A percentile compares a stretch with the other conserved stretches of the same genome.
These are phyloP conservation scores for Spilarctia lutea DNA, from an alignment of 2,888 invertebrate genomes.

Conservation along the genomic window DNA sequence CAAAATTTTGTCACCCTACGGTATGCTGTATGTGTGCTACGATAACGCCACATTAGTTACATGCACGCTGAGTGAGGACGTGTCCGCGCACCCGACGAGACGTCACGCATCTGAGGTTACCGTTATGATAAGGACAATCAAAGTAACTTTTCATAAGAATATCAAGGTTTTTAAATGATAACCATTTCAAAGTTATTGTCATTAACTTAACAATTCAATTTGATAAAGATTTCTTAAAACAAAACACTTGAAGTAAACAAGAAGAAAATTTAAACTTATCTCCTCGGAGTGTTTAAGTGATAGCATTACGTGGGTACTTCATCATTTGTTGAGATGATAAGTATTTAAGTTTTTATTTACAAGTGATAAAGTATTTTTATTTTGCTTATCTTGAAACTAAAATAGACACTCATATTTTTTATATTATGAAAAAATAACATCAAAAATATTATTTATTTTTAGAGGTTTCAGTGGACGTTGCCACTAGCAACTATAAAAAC, in stretches of 20 bases:
- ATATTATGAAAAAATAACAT: neutral
- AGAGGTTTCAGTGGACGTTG: neutral
- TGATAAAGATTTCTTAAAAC: neutral
- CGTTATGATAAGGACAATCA: conserved; percentile 8
- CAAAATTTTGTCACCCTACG: conserved; percentile 3
- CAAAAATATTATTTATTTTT: neutral
- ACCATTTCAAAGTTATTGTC: neutral
- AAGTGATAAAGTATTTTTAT: neutral
- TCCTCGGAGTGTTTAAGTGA: neutral
- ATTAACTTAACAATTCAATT: neutral
- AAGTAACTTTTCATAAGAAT: neutral
- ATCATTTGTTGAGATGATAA: neutral
- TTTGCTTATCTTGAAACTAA: neutral
- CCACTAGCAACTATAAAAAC: neutral
- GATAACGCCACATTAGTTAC: conserved; percentile 39
- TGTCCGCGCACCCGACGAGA: conserved; percentile 7
- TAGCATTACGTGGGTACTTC: neutral
- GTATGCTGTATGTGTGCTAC: conserved; percentile 13
- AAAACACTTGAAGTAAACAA: neutral
- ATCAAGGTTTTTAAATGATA: neutral
- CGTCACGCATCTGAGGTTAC: conserved; percentile 31
- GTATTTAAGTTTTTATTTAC: neutral
- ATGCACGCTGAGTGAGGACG: conserved; percentile 22
- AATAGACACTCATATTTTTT: neutral
- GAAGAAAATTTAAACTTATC: neutral